Base-by-base conservation (phyloP, 1,140 invertebrate genomes). In the Caenorhabditis latens region DNA sequence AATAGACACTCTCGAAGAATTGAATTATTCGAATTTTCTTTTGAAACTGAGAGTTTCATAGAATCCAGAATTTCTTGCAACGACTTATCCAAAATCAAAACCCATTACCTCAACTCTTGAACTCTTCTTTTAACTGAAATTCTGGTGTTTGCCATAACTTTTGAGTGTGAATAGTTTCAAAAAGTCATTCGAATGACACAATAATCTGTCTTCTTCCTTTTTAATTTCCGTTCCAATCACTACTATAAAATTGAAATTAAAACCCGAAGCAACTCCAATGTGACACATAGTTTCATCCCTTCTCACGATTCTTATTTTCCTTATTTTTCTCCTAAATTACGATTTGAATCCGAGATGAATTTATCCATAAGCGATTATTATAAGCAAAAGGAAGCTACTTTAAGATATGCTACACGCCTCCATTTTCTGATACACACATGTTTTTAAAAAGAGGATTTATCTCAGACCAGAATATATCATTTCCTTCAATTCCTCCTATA, bases 301-400 rank as follows among this genome's bases (percentile, higher is more conserved):
- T 79, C 71, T 50, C 71, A 79, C 71, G 71, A 13, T 79, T 79
- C 71, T 79, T 79, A 79, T 19, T 46, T 19, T 50, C 71, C 19
- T 50, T 46, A 11, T 5, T 71, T 19, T 46, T 42, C 14, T 14
- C 3, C 14, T 50, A 53, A n/a, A 53, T 50, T 79, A 32, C 3
- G 46, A 53, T n/a, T 50, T 32, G 11, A 46, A 65, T 65, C 61
- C 32, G 8, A n/a, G 8, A 40, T 13, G 11, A 32, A 19, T n/a
- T 71, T 71, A 71, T 71, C 65, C 65, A 46, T n/a, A 32, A 46
- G 9, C 65, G 65, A 71, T 46, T 71, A 71, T 24, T 16, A 46
- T 71, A 19, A 46, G 8, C 11, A 32, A 40, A 19, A 24, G 32
- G 61, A 63, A 6, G 24, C 19, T 58, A 19, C 57, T 16, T 9